phyloP scores from a whole-genome alignment of 2,888 invertebrate species.

The Petrolisthes cinctipes region DNA sequence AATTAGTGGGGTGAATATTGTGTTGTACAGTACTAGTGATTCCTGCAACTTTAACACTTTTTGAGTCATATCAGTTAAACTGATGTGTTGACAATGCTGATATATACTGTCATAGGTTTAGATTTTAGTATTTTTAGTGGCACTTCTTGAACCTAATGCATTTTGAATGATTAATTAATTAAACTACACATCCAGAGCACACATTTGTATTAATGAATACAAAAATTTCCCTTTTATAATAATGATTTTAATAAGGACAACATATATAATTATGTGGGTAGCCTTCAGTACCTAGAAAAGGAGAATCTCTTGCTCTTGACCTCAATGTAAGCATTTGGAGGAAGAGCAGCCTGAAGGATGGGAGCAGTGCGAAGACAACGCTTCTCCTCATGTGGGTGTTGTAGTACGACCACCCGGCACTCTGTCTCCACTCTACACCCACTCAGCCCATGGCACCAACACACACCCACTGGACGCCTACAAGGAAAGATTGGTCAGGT shows the following conservation, averaged over 20 bases:
- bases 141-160: too few species aligned
- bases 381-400: slow-evolving; percentile 94
- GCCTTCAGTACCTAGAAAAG: slow-evolving; percentile 28
- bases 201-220: not conserved
- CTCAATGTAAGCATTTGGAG: slow-evolving; percentile 71
- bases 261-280: too few species aligned
- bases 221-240: not conserved
- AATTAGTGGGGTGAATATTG: not conserved
- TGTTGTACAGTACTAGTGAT: too few species aligned
- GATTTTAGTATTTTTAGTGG: too few species aligned
- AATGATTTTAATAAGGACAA: not conserved
- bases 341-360: slow-evolving; percentile 85
- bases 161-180: too few species aligned
- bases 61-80: too few species aligned
- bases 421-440: slow-evolving; percentile 27
- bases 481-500: not conserved
- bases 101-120: too few species aligned
- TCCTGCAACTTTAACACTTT: too few species aligned
- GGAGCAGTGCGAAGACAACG: slow-evolving; percentile 89
- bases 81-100: too few species aligned
- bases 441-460: slow-evolving; percentile 56
- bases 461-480: slow-evolving; percentile 61
- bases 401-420: slow-evolving; percentile 72
- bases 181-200: too few species aligned
- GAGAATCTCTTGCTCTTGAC: slow-evolving; percentile 47